Conservation (phyloP, 2,113 vertebrate genomes). For the Brachyhypopomus gauderio region DNA sequence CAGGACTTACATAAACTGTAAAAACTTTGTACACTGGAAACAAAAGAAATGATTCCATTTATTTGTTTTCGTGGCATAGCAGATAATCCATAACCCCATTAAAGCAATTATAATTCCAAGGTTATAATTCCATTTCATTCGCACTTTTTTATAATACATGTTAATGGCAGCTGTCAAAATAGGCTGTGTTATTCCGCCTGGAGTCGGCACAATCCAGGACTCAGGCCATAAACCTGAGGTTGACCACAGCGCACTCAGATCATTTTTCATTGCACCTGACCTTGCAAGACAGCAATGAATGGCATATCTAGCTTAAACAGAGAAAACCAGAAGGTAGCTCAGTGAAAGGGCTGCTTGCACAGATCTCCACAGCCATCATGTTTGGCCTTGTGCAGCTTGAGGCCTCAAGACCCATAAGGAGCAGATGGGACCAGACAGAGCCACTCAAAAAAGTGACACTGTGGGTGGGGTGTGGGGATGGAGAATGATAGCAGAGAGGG, state of each 20-base stretch:
- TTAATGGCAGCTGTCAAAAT: constrained; percentile 78
- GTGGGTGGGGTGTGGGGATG: not conserved
- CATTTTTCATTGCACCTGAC: constrained; percentile 42
- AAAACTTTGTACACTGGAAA: too few species aligned
- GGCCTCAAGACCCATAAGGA: not conserved
- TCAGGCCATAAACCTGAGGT: constrained; percentile 57
- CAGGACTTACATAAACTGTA: too few species aligned
- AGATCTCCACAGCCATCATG: constrained; percentile 21
- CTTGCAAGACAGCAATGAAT: constrained; percentile 54
- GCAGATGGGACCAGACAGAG: constrained; percentile 17
- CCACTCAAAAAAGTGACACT: constrained; percentile 17
- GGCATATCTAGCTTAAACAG: constrained; percentile 12
- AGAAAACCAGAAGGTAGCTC: not conserved
- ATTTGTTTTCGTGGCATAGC: constrained; percentile 61
- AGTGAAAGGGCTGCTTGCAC: constrained; percentile 26
- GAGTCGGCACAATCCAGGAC: constrained; percentile 52
- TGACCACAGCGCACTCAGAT: constrained; percentile 54
- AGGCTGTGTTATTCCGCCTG: constrained; percentile 52
- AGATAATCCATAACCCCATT: constrained; percentile 56
- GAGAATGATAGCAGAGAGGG: constrained; percentile 16
- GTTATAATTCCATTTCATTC: constrained; percentile 64
- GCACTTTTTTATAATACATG: constrained; percentile 65
- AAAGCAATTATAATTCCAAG: constrained; percentile 61
- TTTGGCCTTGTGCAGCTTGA: not conserved
- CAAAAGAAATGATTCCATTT: not conserved